Evolutionary conservation across 2,797 vertebrate species (phyloP).

Genomic region (Nannoperca obscura): DNA sequence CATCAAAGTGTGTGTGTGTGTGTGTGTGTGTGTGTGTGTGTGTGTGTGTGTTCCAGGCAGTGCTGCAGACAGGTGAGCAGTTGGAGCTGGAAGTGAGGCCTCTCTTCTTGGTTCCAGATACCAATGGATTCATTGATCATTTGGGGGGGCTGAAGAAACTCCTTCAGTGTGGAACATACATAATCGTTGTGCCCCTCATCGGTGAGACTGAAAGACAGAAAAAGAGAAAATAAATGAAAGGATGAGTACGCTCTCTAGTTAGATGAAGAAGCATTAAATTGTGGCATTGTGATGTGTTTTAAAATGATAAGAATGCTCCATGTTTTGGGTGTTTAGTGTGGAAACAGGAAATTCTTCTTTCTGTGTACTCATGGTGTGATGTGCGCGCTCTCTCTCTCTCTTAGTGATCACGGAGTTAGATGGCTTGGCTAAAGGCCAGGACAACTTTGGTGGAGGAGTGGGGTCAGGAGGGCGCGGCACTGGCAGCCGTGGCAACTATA

Average conservation of each 20-base stretch:
- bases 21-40: neutral
- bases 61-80: slow-evolving; percentile 93
- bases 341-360: neutral
- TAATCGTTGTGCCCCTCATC: slow-evolving; percentile 96
- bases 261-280: neutral
- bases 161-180: slow-evolving; percentile 91
- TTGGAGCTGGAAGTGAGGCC: slow-evolving; percentile 96
- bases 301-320: neutral
- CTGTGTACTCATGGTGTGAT: slow-evolving; percentile 24
- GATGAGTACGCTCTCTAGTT: neutral
- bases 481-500: slow-evolving; percentile 65
- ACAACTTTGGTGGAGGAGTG: slow-evolving; percentile 77
- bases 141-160: slow-evolving; percentile 89
- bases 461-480: slow-evolving; percentile 58
- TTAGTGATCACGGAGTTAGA: slow-evolving; percentile 98
- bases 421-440: slow-evolving; percentile 96
- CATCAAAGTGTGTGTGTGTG: neutral
- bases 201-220: slow-evolving; percentile 85
- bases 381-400: slow-evolving; percentile 30
- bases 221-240: neutral
- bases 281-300: slow-evolving; percentile 3
- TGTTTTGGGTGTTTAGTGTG: neutral
- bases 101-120: slow-evolving; percentile 95
- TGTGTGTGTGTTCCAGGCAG: slow-evolving; percentile 84
- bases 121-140: slow-evolving; percentile 98